phyloP scores from a whole-genome alignment of 2,888 invertebrate species.

The Druceiella hillmani region DNA sequence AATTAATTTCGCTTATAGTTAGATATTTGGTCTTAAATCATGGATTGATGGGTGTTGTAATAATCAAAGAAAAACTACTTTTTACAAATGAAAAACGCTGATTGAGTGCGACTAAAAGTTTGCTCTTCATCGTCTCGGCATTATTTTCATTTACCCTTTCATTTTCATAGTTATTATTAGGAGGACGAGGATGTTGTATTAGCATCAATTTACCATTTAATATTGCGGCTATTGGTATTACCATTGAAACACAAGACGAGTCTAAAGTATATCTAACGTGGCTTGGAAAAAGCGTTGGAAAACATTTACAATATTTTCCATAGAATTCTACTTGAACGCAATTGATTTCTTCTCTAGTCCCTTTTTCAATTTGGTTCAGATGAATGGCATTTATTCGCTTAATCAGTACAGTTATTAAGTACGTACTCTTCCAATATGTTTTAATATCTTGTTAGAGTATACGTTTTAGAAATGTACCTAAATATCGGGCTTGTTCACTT shows the following conservation, averaged over 20 bases:
- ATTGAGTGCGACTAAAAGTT: conserved; percentile 13
- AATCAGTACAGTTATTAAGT: too few species aligned
- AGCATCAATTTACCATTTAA: conserved; percentile 8
- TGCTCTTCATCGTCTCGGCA: conserved; percentile 13
- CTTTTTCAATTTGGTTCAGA: conserved; percentile 10
- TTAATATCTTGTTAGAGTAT: neutral
- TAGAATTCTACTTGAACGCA: too few species aligned
- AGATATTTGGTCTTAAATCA: conserved; percentile 16
- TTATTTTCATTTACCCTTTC: conserved; percentile 10
- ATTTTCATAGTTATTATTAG: conserved; percentile 6
- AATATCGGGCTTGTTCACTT: conserved; percentile 11
- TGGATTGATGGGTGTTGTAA: conserved; percentile 16
- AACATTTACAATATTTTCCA: conserved; percentile 12
- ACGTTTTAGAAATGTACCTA: conserved; percentile 10
- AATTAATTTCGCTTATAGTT: neutral
- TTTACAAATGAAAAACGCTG: conserved; percentile 15
- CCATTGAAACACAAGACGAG: conserved; percentile 14
- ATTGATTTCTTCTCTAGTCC: conserved; percentile 6
- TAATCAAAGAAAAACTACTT: conserved; percentile 14
- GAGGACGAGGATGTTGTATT: conserved; percentile 2
- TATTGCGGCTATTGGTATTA: conserved; percentile 11
- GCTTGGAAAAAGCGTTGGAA: conserved; percentile 16
- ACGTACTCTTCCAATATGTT: conserved; percentile 9
- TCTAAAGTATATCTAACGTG: conserved; percentile 15
- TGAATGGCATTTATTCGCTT: conserved; percentile 11